These are phyloP conservation scores for Melikaiella ostensackeni DNA, from an alignment of 2,888 invertebrate species.

Conservation along the genomic window DNA sequence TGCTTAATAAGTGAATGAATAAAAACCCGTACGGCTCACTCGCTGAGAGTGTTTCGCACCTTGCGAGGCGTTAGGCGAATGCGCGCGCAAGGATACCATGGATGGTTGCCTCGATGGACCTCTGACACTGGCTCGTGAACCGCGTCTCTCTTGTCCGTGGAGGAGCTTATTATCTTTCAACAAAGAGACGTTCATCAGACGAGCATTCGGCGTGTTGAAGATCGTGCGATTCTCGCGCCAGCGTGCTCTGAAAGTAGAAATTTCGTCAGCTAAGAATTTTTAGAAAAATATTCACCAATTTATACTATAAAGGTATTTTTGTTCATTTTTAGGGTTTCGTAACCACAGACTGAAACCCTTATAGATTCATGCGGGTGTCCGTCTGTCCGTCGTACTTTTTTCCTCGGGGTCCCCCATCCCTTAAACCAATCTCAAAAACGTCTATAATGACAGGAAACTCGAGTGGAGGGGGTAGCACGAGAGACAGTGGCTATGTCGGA, in stretches of 20 bases:
- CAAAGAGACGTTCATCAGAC: conserved; percentile 94
- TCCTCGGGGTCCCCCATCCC: too few species aligned
- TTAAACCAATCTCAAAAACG: too few species aligned
- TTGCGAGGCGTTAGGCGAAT: conserved; percentile 85
- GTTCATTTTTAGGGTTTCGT: too few species aligned
- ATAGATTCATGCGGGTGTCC: too few species aligned
- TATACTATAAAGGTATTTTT: too few species aligned
- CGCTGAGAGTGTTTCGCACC: conserved; percentile 80
- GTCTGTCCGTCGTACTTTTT: too few species aligned
- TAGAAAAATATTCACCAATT: too few species aligned
- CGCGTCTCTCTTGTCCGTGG: conserved; percentile 88
- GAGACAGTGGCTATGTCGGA: too few species aligned
- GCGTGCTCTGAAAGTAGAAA: conserved; percentile 84
- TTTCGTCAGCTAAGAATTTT: neutral
- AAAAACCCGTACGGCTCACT: conserved; percentile 77
- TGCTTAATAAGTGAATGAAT: conserved; percentile 74
- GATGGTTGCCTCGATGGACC: conserved; percentile 91
- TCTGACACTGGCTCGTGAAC: conserved; percentile 87
- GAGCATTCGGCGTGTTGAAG: conserved; percentile 95
- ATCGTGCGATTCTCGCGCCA: conserved; percentile 95
- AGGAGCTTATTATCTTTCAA: conserved; percentile 88
- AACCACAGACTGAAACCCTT: too few species aligned
- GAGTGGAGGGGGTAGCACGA: too few species aligned
- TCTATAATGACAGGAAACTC: too few species aligned
- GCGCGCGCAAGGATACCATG: conserved; percentile 89